These are phyloP conservation scores for Naja naja DNA, from an alignment of 2,113 vertebrate species.

Conservation along the genomic window DNA sequence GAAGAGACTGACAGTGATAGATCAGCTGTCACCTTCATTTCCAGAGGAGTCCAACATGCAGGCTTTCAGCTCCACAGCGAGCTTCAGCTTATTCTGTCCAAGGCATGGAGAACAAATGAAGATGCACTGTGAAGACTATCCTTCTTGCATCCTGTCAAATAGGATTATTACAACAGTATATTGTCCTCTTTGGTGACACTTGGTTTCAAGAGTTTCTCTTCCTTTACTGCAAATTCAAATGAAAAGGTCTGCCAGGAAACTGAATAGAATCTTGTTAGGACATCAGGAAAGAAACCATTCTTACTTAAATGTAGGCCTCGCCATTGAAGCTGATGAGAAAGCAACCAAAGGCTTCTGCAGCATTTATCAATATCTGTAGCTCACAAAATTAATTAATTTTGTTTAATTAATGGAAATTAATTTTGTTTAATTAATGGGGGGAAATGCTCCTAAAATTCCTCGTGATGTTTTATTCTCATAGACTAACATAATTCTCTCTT, in stretches of 20 bases:
- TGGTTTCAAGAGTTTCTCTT: neutral
- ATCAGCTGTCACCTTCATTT: slow-evolving; percentile 16
- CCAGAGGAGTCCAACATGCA: slow-evolving; percentile 5
- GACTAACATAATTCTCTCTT: neutral
- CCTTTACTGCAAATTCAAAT: neutral
- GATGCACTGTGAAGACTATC: neutral
- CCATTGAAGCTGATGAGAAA: neutral
- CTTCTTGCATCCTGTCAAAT: neutral
- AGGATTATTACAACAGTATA: neutral
- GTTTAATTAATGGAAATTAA: too few relatives aligned
- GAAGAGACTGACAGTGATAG: slow-evolving; percentile 11
- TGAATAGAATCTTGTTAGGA: neutral
- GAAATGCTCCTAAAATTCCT: neutral
- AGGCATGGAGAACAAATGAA: neutral
- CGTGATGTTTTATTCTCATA: neutral
- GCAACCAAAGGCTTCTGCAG: neutral
- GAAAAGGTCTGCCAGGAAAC: neutral
- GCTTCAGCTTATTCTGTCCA: neutral
- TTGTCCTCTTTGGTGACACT: neutral
- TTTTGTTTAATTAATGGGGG: too few relatives aligned
- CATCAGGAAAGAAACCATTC: neutral
- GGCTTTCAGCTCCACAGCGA: neutral
- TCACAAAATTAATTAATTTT: neutral
- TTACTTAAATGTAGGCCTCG: neutral
- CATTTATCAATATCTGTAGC: neutral